Base-by-base conservation (phyloP, 2,888 invertebrate genomes). In the Lepeophtheirus nordmannii region DNA sequence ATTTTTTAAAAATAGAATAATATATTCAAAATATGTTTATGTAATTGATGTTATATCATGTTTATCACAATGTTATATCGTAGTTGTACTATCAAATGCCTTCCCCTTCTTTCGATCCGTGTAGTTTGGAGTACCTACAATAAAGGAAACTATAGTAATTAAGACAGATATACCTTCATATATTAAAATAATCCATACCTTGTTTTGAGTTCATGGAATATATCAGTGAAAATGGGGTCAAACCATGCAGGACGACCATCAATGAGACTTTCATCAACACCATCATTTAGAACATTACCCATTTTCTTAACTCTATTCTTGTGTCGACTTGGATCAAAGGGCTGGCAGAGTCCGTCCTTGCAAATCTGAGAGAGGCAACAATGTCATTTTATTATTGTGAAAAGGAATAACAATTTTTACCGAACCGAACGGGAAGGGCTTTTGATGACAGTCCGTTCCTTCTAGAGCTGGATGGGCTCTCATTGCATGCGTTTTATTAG, bases 401-500 rank as follows among this genome's bases (percentile, higher is more conserved):
- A 46, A 46, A 5, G 8, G 8, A 5, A n/a, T 14, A 46, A 46
- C 8, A 8, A 46, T 46, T 46, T 59, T 58, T n/a, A 66, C 60
- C 14, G 66, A 66, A 12, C 66, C 66, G 20, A 58, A 66, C 20
- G 66, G 66, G 41, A 10, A 66, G 30, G 66, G 66, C 12, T 67
- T 68, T n/a, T 53, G 37, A 38, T 70, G 73, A 68, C 75, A 75
- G n/a, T 71, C 68, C 11, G 74, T 74, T 17, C 75, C 75, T 68
- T 75, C 75, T 10, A 75, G 68, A 8, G 75, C 75, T 14, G 75
- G 75, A 70, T 75, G 75, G 10, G 74, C 74, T 11, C 73, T 71
- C 40, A 73, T 71, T 14, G 74, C 74, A 71, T 74, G 74, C 0
- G 73, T 72, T 17, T 72, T 71, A 68, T 74, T 73, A 2, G 71